Percentiles rank a stretch among this genome's conserved stretches.
Evolutionary conservation across 2,113 vertebrate genomes (phyloP).

Genomic region (Cardinalis cardinalis): DNA sequence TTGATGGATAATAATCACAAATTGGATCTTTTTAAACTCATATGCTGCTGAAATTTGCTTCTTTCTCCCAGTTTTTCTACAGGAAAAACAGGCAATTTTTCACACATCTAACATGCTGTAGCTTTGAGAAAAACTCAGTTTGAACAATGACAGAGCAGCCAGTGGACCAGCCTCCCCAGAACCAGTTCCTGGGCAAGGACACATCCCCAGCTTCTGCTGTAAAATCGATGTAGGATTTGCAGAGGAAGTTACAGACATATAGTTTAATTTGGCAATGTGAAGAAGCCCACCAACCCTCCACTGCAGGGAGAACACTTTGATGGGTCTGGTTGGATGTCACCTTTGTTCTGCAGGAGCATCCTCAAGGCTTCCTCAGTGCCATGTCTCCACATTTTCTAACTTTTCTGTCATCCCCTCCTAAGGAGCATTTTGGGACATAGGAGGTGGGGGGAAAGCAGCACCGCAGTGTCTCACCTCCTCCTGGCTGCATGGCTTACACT

Average conservation of each 20-base stretch:
- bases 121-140: neutral
- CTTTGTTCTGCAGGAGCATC: neutral
- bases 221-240: accelerated
- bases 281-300: neutral
- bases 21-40: neutral
- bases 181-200: neutral
- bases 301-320: accelerated
- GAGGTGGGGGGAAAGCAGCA: neutral
- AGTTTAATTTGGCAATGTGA: neutral
- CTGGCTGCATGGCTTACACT: neutral
- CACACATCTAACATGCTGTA: neutral
- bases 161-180: neutral
- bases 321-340: neutral
- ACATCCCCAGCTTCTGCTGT: accelerated
- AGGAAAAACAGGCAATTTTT: neutral
- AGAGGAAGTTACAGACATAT: neutral
- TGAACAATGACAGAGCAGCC: neutral
- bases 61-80: neutral
- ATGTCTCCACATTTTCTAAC: neutral
- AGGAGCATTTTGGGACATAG: neutral
- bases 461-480: neutral
- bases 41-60: neutral
- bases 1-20: neutral
- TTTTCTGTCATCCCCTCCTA: neutral
- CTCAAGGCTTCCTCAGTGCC: neutral